These are phyloP conservation scores for Emys orbicularis DNA, from an alignment of 2,797 vertebrate genomes.

Conservation along the genomic window DNA sequence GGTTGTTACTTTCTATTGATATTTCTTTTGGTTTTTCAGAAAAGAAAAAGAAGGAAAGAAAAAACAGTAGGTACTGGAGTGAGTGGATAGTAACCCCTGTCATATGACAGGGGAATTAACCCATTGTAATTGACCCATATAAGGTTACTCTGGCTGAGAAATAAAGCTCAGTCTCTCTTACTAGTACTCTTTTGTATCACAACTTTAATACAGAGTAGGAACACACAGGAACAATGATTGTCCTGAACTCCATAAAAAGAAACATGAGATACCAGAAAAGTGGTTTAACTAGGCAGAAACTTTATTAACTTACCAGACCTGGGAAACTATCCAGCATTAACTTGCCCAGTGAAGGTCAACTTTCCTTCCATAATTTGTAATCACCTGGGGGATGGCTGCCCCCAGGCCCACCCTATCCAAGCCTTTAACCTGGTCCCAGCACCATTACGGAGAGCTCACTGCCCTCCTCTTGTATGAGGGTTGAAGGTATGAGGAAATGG, in stretches of 20 bases:
- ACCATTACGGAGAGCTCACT: neutral
- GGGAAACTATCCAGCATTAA: too few relatives aligned
- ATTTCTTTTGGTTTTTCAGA: too few relatives aligned
- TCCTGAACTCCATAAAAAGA: neutral
- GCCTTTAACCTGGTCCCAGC: neutral
- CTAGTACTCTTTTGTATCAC: neutral
- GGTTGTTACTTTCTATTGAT: too few relatives aligned
- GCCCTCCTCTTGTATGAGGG: neutral
- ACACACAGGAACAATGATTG: neutral
- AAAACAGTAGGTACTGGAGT: neutral
- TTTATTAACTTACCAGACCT: too few relatives aligned
- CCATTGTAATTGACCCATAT: too few relatives aligned
- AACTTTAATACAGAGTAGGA: neutral
- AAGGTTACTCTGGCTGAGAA: neutral
- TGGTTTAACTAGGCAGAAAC: neutral
- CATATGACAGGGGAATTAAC: neutral
- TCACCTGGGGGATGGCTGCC: too few relatives aligned
- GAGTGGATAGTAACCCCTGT: neutral
- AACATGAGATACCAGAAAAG: neutral
- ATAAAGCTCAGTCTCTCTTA: neutral
- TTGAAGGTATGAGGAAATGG: neutral
- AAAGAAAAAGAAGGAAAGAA: too few relatives aligned
- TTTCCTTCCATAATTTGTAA: too few relatives aligned
- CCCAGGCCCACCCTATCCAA: neutral
- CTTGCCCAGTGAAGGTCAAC: too few relatives aligned